Percentiles rank a stretch among this genome's conserved stretches.
Conservation (phyloP, 2,113 vertebrate genomes). For the Bothrops jararaca region DNA sequence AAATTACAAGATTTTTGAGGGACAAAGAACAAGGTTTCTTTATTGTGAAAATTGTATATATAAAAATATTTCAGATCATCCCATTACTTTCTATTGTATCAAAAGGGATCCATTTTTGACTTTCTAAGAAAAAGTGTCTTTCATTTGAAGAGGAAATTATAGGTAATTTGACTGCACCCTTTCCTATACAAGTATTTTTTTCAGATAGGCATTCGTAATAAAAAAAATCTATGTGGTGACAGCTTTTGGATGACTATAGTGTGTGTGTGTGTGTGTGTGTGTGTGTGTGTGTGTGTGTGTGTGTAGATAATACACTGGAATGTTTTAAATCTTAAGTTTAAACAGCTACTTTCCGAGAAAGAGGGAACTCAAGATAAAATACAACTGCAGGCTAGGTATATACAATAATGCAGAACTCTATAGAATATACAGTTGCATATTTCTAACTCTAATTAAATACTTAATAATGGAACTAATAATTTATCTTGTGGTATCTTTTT, state of each 20-base stretch:
- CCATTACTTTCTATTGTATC: neutral
- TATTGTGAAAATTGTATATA: neutral
- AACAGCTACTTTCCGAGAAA: neutral
- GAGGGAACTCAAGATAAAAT: neutral
- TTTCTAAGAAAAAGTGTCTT: neutral
- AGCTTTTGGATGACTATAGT: neutral
- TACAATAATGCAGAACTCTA: neutral
- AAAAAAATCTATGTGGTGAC: neutral
- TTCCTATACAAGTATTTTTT: neutral
- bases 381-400: neutral
- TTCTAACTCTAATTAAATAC: neutral
- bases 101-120: neutral
- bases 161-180: neutral
- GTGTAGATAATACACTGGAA: neutral
- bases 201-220: neutral
- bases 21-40: neutral
- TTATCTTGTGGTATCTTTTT: conserved; percentile 14
- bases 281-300: neutral
- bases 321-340: neutral
- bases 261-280: neutral
- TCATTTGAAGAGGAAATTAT: neutral
- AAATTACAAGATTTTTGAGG: neutral
- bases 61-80: neutral
- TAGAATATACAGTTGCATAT: neutral
- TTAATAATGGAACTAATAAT: neutral